Evolutionary conservation across 2,797 vertebrate species (phyloP).

Genomic region (Sparidentex hasta): DNA sequence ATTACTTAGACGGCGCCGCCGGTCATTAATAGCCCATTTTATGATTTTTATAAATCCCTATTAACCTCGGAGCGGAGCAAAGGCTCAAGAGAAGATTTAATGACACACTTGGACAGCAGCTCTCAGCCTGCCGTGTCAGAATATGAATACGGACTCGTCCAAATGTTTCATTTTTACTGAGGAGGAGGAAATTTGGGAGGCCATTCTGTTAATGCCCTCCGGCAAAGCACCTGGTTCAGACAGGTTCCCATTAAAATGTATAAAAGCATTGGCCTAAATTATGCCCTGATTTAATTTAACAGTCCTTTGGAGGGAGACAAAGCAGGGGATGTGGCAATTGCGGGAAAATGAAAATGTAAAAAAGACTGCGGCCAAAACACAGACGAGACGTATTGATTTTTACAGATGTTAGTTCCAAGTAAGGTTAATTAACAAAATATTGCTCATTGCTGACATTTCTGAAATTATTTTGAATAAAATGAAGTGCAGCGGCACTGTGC

Average conservation of each 20-base stretch:
- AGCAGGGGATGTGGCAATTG: not conserved
- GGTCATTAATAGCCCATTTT: conserved; percentile 29
- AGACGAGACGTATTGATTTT: not conserved
- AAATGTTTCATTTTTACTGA: conserved; percentile 64
- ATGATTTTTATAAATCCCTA: conserved; percentile 34
- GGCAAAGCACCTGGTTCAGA: conserved; percentile 65
- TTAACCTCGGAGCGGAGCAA: conserved; percentile 29
- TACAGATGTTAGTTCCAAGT: not conserved
- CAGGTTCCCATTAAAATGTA: conserved; percentile 53
- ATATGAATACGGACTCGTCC: conserved; percentile 46
- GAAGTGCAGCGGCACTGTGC: not conserved
- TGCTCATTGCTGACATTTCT: too few species aligned
- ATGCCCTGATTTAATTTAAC: conserved; percentile 43
- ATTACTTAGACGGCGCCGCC: conserved; percentile 17
- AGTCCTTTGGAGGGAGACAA: conserved; percentile 13
- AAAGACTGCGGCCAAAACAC: not conserved
- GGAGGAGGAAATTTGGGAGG: conserved; percentile 29
- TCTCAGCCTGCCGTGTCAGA: conserved; percentile 50
- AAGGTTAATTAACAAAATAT: not conserved
- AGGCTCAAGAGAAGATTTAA: conserved; percentile 46
- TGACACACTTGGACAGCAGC: conserved; percentile 42
- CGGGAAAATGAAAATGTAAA: not conserved
- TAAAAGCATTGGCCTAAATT: conserved; percentile 45
- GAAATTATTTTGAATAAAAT: not conserved
- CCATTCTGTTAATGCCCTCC: conserved; percentile 54